These are phyloP conservation scores for Aphelocoma californica DNA, from an alignment of 2,797 vertebrate genomes.

Conservation along the genomic window DNA sequence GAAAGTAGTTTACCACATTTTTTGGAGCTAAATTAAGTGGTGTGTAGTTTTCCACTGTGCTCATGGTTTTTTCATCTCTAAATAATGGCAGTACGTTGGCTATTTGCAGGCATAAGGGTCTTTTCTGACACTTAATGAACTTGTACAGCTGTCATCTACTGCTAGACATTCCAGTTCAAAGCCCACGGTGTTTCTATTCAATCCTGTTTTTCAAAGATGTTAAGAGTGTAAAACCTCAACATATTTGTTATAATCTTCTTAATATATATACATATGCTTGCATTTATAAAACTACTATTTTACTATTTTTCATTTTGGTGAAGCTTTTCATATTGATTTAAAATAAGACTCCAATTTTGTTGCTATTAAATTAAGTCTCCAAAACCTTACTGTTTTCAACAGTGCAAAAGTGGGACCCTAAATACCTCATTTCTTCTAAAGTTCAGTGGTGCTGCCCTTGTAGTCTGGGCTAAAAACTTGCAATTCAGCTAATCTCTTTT, in stretches of 20 bases:
- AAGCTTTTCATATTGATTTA: background rate
- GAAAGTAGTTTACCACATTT: background rate
- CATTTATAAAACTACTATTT: background rate
- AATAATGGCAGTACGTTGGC: background rate
- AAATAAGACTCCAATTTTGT: background rate
- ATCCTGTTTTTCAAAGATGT: background rate
- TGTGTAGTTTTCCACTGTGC: background rate
- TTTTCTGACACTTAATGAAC: background rate
- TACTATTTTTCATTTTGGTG: background rate
- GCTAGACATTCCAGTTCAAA: background rate
- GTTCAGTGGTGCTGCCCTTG: background rate
- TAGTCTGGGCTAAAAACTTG: background rate
- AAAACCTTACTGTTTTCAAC: background rate
- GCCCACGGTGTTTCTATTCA: background rate
- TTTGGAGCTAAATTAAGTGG: background rate
- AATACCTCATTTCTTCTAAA: background rate
- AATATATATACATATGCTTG: background rate
- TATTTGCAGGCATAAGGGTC: background rate
- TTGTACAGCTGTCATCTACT: background rate
- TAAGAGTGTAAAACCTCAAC: background rate
- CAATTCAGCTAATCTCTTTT: background rate
- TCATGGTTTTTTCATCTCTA: background rate
- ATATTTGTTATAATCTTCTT: background rate
- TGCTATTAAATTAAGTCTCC: background rate
- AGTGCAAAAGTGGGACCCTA: background rate